Conservation (phyloP, 1,140 invertebrate genomes). For the Ostrea denselamellosa region DNA sequence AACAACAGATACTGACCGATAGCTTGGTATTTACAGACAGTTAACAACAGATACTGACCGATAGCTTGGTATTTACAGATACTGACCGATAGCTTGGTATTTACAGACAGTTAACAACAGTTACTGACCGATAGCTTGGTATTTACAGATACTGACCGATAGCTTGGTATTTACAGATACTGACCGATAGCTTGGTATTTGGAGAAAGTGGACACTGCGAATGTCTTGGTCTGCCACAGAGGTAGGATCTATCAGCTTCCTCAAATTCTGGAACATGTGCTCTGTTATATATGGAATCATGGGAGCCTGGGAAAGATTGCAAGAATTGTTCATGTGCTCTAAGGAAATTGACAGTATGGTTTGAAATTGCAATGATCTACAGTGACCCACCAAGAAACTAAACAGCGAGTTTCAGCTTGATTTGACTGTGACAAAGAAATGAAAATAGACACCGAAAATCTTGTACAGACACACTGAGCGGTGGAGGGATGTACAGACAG, state of each 20-base stretch:
- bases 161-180: slow-evolving; percentile 85
- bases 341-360: too few relatives aligned
- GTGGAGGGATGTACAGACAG: too few relatives aligned
- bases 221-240: slow-evolving; percentile 64
- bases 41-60: slow-evolving; percentile 73
- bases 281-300: slow-evolving; percentile 99
- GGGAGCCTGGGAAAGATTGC: slow-evolving; percentile 83
- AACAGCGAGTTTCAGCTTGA: too few relatives aligned
- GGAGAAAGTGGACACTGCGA: slow-evolving; percentile 84
- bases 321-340: too few relatives aligned
- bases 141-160: slow-evolving; percentile 78
- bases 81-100: slow-evolving; percentile 76
- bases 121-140: background rate
- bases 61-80: slow-evolving; percentile 85
- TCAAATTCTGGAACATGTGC: slow-evolving; percentile 95
- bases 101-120: background rate
- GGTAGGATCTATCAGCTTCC: slow-evolving; percentile 75
- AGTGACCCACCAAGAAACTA: too few relatives aligned
- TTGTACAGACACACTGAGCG: too few relatives aligned
- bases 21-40: slow-evolving; percentile 85
- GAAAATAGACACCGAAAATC: too few relatives aligned
- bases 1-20: slow-evolving; percentile 79
- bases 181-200: slow-evolving; percentile 87
- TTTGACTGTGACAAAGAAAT: too few relatives aligned
- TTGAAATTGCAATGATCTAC: too few relatives aligned